Conservation (phyloP, 2,888 invertebrate species). For the Spodoptera littoralis region DNA sequence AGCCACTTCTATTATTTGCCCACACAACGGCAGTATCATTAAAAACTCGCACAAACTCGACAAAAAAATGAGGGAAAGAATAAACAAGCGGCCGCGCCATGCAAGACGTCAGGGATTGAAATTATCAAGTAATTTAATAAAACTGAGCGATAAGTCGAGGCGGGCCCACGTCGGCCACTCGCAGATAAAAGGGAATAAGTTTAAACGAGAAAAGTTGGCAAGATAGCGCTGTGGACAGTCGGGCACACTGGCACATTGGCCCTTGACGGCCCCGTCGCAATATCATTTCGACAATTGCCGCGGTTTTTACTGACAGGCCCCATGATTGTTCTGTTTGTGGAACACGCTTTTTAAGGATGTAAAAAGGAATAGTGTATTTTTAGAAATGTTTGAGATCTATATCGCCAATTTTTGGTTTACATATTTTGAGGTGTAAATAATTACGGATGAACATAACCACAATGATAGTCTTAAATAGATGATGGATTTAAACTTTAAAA, state of each 20-base stretch:
- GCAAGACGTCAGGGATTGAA: slow-evolving; percentile 76
- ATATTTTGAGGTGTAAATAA: no score
- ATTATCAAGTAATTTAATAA: slow-evolving; percentile 87
- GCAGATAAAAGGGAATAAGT: slow-evolving; percentile 85
- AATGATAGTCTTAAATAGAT: no score
- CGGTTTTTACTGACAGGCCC: slow-evolving; percentile 37
- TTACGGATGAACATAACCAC: no score
- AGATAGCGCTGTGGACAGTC: slow-evolving; percentile 64
- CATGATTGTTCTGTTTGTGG: slow-evolving; percentile 29
- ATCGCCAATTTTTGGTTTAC: no score
- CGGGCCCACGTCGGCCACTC: slow-evolving; percentile 64
- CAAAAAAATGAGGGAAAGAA: slow-evolving; percentile 63
- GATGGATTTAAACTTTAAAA: no score
- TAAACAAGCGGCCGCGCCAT: slow-evolving; percentile 69
- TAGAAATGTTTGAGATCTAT: no score
- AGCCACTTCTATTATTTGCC: slow-evolving; percentile 1
- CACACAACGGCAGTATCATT: slow-evolving; percentile 9
- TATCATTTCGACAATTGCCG: slow-evolving; percentile 53
- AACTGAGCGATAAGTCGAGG: slow-evolving; percentile 76
- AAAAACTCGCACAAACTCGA: slow-evolving; percentile 27
- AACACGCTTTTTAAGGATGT: slow-evolving; percentile 12
- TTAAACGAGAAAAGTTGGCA: slow-evolving; percentile 85
- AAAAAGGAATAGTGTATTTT: not conserved
- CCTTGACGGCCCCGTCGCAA: slow-evolving; percentile 53
- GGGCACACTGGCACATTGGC: slow-evolving; percentile 14